These are phyloP conservation scores for Rhinopomastus cyanomelas DNA, from an alignment of 2,113 vertebrate species.

Conservation along the genomic window DNA sequence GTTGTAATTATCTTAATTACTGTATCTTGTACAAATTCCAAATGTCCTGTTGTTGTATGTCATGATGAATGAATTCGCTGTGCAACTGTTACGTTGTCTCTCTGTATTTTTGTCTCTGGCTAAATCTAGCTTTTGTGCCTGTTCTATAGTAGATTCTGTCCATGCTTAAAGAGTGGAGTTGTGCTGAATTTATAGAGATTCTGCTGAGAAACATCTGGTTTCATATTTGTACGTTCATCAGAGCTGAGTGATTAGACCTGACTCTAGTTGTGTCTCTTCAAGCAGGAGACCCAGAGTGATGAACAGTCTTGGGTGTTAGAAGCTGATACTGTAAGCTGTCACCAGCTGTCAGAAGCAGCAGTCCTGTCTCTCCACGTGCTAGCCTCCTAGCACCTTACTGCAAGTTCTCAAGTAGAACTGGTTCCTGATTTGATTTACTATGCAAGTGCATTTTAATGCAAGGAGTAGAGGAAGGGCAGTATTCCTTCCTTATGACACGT, in stretches of 20 bases:
- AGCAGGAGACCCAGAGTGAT: background rate
- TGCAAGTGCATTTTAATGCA: background rate
- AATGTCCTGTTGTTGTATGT: background rate
- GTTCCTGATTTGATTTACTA: background rate
- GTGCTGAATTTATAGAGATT: background rate
- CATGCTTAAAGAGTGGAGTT: background rate
- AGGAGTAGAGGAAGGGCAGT: background rate
- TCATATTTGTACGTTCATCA: fast-evolving
- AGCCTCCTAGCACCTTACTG: background rate
- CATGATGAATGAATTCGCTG: background rate
- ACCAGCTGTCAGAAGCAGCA: background rate
- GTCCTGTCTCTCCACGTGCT: background rate
- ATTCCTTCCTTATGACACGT: background rate
- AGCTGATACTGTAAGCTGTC: background rate
- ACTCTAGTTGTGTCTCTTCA: background rate
- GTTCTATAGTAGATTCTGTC: background rate
- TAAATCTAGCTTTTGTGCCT: background rate
- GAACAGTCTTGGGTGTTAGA: fast-evolving
- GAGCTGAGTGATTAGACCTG: background rate
- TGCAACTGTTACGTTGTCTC: background rate
- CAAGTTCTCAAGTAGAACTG: background rate
- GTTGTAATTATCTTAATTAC: background rate
- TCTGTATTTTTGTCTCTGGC: background rate
- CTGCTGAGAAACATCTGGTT: background rate
- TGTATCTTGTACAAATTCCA: background rate